Conservation (phyloP, 2,888 invertebrate species). For the Deilephila porcellus region DNA sequence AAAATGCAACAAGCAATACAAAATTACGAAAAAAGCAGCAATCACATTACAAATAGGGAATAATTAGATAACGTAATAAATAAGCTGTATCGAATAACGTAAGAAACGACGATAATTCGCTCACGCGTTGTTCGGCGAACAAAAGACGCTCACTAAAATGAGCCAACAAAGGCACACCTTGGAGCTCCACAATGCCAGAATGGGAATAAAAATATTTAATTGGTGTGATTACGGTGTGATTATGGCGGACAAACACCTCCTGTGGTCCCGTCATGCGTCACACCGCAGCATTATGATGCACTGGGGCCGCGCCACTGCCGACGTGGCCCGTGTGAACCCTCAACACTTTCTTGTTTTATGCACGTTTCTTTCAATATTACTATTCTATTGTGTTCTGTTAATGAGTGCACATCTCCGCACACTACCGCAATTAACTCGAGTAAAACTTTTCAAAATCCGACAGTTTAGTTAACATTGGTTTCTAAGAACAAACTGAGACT, state of each 20-base stretch:
- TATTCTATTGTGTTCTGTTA: constrained; percentile 39
- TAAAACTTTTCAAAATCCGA: not conserved
- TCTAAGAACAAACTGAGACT: not conserved
- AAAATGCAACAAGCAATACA: constrained; percentile 8
- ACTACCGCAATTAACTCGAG: not conserved
- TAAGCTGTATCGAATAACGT: constrained; percentile 38
- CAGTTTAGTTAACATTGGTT: not conserved
- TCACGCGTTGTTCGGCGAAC: constrained; percentile 51
- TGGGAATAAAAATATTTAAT: constrained; percentile 82
- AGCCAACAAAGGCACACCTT: constrained; percentile 69
- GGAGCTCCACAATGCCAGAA: constrained; percentile 67
- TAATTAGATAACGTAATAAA: constrained; percentile 29
- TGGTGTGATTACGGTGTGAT: constrained; percentile 78
- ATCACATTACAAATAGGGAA: constrained; percentile 5
- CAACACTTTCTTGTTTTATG: constrained; percentile 29
- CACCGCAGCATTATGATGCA: constrained; percentile 45
- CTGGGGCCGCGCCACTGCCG: constrained; percentile 30
- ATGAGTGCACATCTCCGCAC: not conserved
- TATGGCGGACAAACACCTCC: constrained; percentile 77
- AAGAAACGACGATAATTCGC: constrained; percentile 12
- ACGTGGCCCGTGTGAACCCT: constrained; percentile 31
- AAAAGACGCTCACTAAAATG: constrained; percentile 68
- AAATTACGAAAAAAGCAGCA: constrained; percentile 18
- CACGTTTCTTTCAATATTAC: constrained; percentile 34
- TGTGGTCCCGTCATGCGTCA: constrained; percentile 54